Conservation (phyloP, 2,888 invertebrate genomes). For the Hirtodrosophila histrioides region DNA sequence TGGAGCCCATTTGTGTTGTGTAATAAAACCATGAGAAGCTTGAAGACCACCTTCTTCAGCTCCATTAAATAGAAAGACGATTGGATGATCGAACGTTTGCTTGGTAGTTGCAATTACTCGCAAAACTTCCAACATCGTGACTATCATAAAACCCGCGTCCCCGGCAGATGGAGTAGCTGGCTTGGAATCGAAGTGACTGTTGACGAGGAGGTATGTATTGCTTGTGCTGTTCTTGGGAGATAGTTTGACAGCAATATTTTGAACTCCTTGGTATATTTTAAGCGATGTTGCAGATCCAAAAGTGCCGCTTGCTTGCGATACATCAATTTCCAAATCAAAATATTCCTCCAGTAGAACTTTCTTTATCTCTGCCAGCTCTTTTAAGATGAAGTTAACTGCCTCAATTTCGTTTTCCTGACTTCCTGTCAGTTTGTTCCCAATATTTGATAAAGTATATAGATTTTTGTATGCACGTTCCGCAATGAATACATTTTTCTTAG, state of each 20-base stretch:
- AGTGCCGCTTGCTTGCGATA: constrained; percentile 73
- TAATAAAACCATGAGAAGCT: constrained; percentile 88
- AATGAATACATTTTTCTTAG: constrained; percentile 85
- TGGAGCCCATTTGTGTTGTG: constrained; percentile 91
- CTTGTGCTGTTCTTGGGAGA: constrained; percentile 57
- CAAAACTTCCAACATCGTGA: constrained; percentile 87
- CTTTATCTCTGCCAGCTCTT: constrained; percentile 68
- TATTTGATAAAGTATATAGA: constrained; percentile 41
- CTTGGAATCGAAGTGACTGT: constrained; percentile 96
- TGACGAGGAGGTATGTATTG: constrained; percentile 86
- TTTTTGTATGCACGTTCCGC: constrained; percentile 86
- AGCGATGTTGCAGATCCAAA: constrained; percentile 58
- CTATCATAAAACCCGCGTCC: constrained; percentile 86
- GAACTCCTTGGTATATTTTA: constrained; percentile 76
- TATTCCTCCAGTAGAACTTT: constrained; percentile 58
- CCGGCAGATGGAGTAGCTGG: constrained; percentile 88
- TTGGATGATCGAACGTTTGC: constrained; percentile 85
- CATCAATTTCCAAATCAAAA: constrained; percentile 76
- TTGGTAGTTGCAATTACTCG: constrained; percentile 81
- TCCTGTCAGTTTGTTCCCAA: constrained; percentile 85
- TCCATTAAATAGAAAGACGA: constrained; percentile 88
- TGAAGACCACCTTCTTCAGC: constrained; percentile 88
- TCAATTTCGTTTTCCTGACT: constrained; percentile 89
- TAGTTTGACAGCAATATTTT: constrained; percentile 81
- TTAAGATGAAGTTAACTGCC: constrained; percentile 85